phyloP scores from a whole-genome alignment of 2,888 invertebrate genomes.

The Caradrina clavipalpis region DNA sequence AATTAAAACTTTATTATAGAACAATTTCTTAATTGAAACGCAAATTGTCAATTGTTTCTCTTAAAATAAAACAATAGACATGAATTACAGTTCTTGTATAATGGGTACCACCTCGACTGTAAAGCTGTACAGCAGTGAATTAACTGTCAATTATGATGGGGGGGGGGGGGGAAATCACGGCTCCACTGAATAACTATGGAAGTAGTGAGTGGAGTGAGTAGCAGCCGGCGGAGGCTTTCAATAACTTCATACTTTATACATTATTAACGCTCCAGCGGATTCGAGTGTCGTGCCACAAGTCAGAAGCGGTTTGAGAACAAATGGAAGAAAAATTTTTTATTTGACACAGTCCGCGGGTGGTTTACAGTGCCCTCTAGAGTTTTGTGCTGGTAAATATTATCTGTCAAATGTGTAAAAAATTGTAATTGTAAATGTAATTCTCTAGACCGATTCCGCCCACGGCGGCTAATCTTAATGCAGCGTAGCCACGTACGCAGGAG shows the following conservation, averaged over 20 bases:
- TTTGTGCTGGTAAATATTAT: no score
- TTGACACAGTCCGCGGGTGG: no score
- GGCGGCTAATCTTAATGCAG: no score
- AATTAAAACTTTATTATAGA: no score
- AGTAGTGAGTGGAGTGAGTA: not conserved
- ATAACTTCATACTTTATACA: conserved; percentile 48
- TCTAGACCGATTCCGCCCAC: no score
- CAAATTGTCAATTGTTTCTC: not conserved
- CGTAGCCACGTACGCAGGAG: no score
- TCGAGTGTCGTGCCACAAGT: not conserved
- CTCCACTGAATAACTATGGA: conserved; percentile 2
- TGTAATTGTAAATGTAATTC: no score
- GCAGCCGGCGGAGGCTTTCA: conserved; percentile 14
- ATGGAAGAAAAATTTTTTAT: no score
- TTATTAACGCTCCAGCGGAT: conserved; percentile 33
- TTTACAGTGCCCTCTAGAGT: no score
- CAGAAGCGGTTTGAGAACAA: not conserved
- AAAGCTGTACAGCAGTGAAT: not conserved
- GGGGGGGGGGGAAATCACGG: not conserved
- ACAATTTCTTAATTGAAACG: not conserved
- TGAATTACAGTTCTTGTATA: not conserved
- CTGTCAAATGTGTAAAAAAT: no score
- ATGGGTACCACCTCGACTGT: no score
- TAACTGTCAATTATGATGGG: not conserved
- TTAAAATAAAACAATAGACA: conserved; percentile 1